Evolutionary conservation across 2,888 invertebrate species (phyloP), one percentile per base, ranked within the genome.

Genomic region (Galerucella nymphaeae): DNA sequence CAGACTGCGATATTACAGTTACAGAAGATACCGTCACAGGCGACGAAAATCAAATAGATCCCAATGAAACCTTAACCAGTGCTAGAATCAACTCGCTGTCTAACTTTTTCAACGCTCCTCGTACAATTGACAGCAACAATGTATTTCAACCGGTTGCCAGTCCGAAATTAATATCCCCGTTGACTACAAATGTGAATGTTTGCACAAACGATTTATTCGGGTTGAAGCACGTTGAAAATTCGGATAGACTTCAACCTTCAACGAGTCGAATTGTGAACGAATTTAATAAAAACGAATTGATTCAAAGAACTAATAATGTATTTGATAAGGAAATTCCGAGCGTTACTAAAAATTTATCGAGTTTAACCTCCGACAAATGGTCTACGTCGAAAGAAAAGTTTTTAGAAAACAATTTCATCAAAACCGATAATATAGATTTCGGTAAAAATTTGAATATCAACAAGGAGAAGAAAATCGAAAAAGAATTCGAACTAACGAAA

Each of bases 1-100:
- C 67, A 11, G 72, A 75, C 16, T 70, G 59, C n/a, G 90, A 90
- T 78, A 86, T 90, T 48, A 86, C 89, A 83, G 89, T 90, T 81
- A 85, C 84, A 0, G 85, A 85, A 80, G 85, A 86, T 62, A 82
- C 84, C 10, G 66, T 72, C 16, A 64, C 77, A 66, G 76, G 76
- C 13, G 82, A 82, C 66, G 81, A 81, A 42, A 75, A 76, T 58
- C 45, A 18, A 41, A 66, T 77, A 18, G 79, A 80, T 70, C 76
- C 77, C 42, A 77, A 76, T 41, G 76, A 78, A 70, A 80, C 80
- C 0, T 41, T 80, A 59, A 80, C 80, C 10, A 78, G 73, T 53
- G 74, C 74, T 3, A 71, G 76, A 50, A 68, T 78, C 9, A 76
- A 71, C 66, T 70, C 76, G 11, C 45, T 73, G n/a, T 69, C 73